Conservation (phyloP, 2,113 vertebrate genomes). For the Cranoglanis bouderius region DNA sequence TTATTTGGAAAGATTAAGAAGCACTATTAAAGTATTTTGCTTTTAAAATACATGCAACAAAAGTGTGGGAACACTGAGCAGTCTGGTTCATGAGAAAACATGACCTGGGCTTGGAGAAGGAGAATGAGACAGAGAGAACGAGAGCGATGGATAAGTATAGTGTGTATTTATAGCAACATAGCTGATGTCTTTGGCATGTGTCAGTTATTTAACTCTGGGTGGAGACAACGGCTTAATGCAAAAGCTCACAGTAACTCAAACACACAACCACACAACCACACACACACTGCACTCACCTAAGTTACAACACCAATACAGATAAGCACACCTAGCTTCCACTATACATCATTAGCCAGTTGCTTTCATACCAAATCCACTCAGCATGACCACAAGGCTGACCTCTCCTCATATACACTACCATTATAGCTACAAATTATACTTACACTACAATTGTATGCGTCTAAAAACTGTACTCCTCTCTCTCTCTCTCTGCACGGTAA, state of each 20-base stretch:
- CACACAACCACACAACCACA: background rate
- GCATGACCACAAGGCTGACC: conserved; percentile 13
- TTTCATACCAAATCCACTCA: background rate
- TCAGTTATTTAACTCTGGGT: conserved; percentile 46
- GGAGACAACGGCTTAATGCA: conserved; percentile 20
- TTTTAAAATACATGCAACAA: background rate
- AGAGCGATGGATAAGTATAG: conserved; percentile 42
- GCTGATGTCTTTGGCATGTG: conserved; percentile 49
- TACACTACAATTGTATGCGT: conserved; percentile 7
- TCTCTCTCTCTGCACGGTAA: background rate
- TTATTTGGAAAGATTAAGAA: background rate
- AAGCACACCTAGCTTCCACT: background rate
- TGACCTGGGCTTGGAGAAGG: background rate
- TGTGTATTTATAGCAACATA: conserved; percentile 34
- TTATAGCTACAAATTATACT: conserved; percentile 27
- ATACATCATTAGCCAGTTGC: background rate
- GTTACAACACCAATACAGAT: background rate
- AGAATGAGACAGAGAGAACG: conserved; percentile 7
- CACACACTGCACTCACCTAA: background rate
- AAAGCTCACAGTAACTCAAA: background rate
- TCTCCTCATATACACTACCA: conserved; percentile 17
- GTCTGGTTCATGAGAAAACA: conserved; percentile 17
- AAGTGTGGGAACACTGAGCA: conserved; percentile 1
- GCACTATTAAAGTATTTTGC: background rate
- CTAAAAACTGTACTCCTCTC: conserved; percentile 30